These are phyloP conservation scores for Polyploca ridens DNA, from an alignment of 2,888 invertebrate species.

Conservation along the genomic window DNA sequence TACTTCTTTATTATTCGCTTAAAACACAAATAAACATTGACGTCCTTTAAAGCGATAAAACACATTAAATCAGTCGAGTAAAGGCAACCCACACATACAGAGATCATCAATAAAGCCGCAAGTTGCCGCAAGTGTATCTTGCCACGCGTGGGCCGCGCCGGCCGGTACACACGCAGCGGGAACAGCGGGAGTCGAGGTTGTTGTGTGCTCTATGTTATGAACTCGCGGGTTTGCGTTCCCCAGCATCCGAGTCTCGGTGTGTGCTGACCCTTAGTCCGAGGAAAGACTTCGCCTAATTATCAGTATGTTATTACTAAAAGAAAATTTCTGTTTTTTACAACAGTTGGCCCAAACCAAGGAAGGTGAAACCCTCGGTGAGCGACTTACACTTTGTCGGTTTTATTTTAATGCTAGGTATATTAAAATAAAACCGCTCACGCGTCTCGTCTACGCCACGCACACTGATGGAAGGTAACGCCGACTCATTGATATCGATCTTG, in stretches of 20 bases:
- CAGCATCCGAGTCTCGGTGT: too few relatives aligned
- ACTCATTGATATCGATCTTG: slow-evolving; percentile 49
- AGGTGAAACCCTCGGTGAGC: too few relatives aligned
- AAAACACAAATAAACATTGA: neutral
- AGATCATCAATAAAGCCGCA: slow-evolving; percentile 21
- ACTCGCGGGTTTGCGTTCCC: too few relatives aligned
- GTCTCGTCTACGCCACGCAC: neutral
- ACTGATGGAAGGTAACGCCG: slow-evolving; percentile 21
- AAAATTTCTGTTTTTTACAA: too few relatives aligned
- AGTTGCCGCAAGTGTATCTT: slow-evolving; percentile 21
- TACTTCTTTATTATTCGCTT: too few relatives aligned
- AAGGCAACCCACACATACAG: slow-evolving; percentile 12
- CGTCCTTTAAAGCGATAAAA: slow-evolving; percentile 12
- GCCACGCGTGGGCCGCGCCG: slow-evolving; percentile 24
- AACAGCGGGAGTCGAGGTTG: neutral
- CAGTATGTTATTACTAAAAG: too few relatives aligned
- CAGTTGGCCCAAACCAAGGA: too few relatives aligned
- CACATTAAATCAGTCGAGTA: slow-evolving; percentile 9
- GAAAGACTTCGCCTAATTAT: too few relatives aligned
- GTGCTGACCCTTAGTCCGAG: too few relatives aligned
- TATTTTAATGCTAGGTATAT: neutral
- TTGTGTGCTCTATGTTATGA: neutral
- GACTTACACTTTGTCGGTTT: too few relatives aligned
- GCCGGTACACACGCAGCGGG: neutral
- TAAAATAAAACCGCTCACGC: neutral